Evolutionary conservation across 2,888 invertebrate genomes (phyloP).

Genomic region (Rambutsinella grinnellia): DNA sequence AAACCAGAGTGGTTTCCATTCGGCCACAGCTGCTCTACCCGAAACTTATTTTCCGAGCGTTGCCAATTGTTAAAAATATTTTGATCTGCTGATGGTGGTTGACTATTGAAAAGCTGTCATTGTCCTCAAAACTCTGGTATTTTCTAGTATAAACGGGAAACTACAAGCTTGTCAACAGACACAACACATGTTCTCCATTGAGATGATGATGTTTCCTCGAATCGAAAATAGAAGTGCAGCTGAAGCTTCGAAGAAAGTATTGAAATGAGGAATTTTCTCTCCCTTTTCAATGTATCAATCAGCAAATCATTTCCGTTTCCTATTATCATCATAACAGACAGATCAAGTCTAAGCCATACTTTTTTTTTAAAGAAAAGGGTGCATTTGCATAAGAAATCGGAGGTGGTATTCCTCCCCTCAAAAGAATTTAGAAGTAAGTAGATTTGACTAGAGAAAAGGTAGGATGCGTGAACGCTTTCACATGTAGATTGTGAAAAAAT

Average conservation of each 20-base stretch:
- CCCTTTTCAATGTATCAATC: constrained; percentile 23
- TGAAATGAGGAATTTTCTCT: neutral
- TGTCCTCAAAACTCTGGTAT: too few species aligned
- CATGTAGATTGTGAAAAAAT: constrained; percentile 1
- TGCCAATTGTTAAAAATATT: neutral
- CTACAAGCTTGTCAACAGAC: neutral
- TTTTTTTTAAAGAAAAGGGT: neutral
- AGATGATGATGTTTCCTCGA: neutral
- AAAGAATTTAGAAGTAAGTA: neutral
- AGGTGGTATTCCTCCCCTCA: neutral
- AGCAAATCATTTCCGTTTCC: constrained; percentile 8
- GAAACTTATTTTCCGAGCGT: neutral
- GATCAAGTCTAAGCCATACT: neutral
- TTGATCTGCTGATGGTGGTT: neutral
- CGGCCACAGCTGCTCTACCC: constrained; percentile 33
- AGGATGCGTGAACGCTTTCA: neutral
- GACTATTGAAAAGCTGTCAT: neutral
- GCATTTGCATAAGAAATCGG: constrained; percentile 22
- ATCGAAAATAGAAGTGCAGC: neutral
- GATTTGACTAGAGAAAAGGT: neutral
- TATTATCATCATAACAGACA: neutral
- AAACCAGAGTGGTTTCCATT: neutral
- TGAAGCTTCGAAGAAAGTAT: too few species aligned
- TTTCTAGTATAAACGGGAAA: too few species aligned
- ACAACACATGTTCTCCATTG: neutral